Base-by-base conservation (phyloP, 92 coral and sea anemone species). In the Porites lobata region DNA sequence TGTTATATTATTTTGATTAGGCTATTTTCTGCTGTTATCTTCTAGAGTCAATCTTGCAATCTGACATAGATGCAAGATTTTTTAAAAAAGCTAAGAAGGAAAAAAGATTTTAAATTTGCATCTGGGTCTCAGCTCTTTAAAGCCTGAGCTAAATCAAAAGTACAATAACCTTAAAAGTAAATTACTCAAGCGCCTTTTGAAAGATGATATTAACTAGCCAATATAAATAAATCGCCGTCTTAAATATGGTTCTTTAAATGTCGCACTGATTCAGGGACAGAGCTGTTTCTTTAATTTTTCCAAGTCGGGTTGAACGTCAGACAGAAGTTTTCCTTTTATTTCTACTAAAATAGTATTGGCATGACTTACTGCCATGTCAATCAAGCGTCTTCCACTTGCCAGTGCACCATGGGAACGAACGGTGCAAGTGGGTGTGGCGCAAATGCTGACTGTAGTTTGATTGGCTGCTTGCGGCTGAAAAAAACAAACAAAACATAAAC, bases 341-440 rank as follows among this genome's bases (percentile, higher is more conserved):
- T 70, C 75, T 7, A 1, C 75, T 53, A 70, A 70, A 70, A 70
- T 70, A 43, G 75, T 53, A 7, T 70, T 70, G 52, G 52, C 75
- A 38, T 32, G 75, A 70, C 53, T 47, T 53, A 32, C 75, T 32
- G 75, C 75, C 20, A 32, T 62, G 18, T 62, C 21, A 20, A 7
- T 62, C 8, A 14, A 17, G 21, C 66, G 66, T 62, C 66, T 62
- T 20, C 66, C 53, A 29, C 18, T 38, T 13, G 52, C n/a, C 54
- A 70, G 17, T 26, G 52, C 19, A 13, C 75, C 7, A 38, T 43
- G 75, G 52, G 75, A 32, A 15, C 52, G 75, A 9, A 70, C 50
- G 4, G 50, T 70, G 56, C 75, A 70, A 70, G 9, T 43, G 20
- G 52, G 75, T 3, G 38, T 70, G 14, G 3, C 1, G 17, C 75